Percentiles rank a stretch among this genome's conserved stretches.
phyloP scores from a whole-genome alignment of 2,888 invertebrate genomes.

The Flabesymbios commensalis region DNA sequence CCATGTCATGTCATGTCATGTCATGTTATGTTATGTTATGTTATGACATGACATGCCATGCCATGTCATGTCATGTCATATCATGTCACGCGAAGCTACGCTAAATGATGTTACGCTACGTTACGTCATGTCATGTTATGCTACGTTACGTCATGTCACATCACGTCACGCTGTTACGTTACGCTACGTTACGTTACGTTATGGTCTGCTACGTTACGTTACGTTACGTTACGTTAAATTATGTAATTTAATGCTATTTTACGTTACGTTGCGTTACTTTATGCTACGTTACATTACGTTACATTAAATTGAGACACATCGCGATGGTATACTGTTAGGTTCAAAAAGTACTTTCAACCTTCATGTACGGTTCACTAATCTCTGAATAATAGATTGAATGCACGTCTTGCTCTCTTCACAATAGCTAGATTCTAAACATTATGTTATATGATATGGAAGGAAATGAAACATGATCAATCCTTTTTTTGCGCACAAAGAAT shows the following conservation, averaged over 20 bases:
- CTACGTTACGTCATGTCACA: not conserved
- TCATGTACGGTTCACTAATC: no score
- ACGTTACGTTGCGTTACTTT: not conserved
- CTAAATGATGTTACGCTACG: not conserved
- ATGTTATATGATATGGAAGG: no score
- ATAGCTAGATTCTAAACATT: no score
- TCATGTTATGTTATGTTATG: not conserved
- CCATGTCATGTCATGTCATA: not conserved
- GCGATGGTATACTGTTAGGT: no score
- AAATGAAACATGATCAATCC: no score
- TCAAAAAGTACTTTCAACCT: no score
- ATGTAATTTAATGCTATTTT: not conserved
- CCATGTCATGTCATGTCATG: conserved; percentile 2
- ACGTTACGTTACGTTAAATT: not conserved
- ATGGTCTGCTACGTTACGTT: not conserved
- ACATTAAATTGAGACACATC: not conserved
- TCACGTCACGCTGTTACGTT: conserved; percentile 1
- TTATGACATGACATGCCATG: not conserved
- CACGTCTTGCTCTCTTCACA: no score
- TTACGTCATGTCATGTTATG: conserved; percentile 3
- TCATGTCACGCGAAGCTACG: not conserved
- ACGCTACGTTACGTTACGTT: conserved; percentile 7
- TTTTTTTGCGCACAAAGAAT: no score
- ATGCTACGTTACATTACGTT: not conserved
- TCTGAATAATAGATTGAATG: no score